Base-by-base conservation (phyloP, 2,888 invertebrate species). In the Pharmacophagus antenor region DNA sequence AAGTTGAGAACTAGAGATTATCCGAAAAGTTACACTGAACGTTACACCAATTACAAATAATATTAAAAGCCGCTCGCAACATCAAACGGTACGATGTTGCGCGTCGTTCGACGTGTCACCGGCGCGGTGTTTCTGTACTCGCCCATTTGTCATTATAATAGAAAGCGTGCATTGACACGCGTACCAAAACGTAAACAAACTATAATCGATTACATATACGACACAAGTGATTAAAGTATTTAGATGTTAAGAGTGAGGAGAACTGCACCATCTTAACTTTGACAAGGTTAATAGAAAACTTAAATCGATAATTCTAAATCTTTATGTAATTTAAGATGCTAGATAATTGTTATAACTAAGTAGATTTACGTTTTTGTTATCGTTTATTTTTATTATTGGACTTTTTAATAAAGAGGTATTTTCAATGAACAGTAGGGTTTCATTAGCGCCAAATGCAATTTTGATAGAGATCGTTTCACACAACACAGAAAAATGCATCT, bases 81-180 rank as follows among this genome's bases (percentile, higher is more conserved):
- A 52, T 58, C 58, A 58, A 58, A 58, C 52, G 47, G 20, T 37
- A 37, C 51, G 17, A 20, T 41, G 58, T 58, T 23, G 46, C 51
- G 41, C 50, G 50, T 51, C 46, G 46, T 51, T 58, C 46, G 31
- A 22, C 51, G 17, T 46, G 51, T 58, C 58, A 46, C 46, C 50
- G 21, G 15, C 46, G 20, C 12, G 12, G 31, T 17, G 18, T 52
- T 23, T 37, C 15, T 21, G 37, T 37, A 58, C 37, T 22, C 37
- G 23, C 52, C 42, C 58, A 52, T 52, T 37, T 46, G 20, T 44
- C 51, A 25, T 46, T 58, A 51, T 58, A 44, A 18, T 48, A 21
- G 56, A 56, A 37, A 20, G 37, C 23, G 37, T 31, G 18, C 27
- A 46, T 55, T 55, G 47, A 44, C 42, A 20, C 42, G 7, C 42